Conservation (phyloP, 2,797 vertebrate genomes). For the Hybognathus amarus region DNA sequence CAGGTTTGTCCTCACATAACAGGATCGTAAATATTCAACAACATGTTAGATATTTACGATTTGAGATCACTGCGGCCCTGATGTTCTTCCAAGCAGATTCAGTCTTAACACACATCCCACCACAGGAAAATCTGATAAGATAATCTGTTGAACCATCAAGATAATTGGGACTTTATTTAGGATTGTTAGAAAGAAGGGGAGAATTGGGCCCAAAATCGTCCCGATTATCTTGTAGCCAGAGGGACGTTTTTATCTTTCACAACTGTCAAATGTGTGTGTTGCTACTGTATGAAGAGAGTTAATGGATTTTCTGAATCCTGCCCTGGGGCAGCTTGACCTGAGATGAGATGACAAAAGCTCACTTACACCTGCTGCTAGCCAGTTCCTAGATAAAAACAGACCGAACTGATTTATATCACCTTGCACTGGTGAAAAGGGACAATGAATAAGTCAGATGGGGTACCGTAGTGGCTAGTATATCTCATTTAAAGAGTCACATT, state of each 20-base stretch:
- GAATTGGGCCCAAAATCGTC: background rate
- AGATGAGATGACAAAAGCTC: background rate
- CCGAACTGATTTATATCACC: slow-evolving; percentile 12
- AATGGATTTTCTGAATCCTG: slow-evolving; percentile 4
- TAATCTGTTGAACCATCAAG: background rate
- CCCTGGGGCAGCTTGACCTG: slow-evolving; percentile 12
- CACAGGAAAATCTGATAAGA: background rate
- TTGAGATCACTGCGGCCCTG: too few species aligned
- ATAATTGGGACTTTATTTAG: background rate
- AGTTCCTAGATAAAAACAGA: slow-evolving; percentile 32
- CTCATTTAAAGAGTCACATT: background rate
- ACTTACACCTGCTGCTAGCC: slow-evolving; percentile 3
- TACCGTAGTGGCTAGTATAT: background rate
- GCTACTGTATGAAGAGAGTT: background rate
- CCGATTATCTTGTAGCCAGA: background rate
- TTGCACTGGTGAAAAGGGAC: slow-evolving; percentile 3
- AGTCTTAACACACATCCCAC: too few species aligned
- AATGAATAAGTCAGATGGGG: background rate
- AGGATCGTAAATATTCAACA: too few species aligned
- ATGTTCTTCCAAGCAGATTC: too few species aligned
- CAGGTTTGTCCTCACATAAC: too few species aligned
- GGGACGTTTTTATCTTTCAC: background rate
- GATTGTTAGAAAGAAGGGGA: background rate
- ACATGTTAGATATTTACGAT: too few species aligned
- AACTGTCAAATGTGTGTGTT: background rate